These are phyloP conservation scores for Melinaea menophilus DNA, from an alignment of 2,888 invertebrate genomes.

Conservation along the genomic window DNA sequence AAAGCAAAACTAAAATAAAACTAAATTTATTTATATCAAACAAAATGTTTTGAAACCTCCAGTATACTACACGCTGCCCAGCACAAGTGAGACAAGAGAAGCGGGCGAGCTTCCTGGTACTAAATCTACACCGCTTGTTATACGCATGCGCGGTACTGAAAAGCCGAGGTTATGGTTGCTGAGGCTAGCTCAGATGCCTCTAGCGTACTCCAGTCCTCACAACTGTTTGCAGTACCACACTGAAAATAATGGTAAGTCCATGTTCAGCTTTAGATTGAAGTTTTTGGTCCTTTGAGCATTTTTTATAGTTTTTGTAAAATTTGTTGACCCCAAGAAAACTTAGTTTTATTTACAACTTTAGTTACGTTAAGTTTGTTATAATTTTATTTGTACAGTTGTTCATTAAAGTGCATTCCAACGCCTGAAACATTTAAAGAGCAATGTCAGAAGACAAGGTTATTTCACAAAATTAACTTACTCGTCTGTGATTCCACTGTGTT, in stretches of 20 bases:
- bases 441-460: no score
- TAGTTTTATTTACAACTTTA: no score
- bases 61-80: slow-evolving; percentile 85
- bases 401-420: no score
- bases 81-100: slow-evolving; percentile 53
- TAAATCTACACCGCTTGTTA: slow-evolving; percentile 70
- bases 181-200: slow-evolving; percentile 85
- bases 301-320: no score
- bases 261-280: neutral
- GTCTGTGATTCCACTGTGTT: no score
- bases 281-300: no score
- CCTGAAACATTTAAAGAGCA: no score
- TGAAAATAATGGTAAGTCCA: slow-evolving; percentile 74
- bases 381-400: no score
- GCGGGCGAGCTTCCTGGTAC: slow-evolving; percentile 53
- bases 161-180: slow-evolving; percentile 88
- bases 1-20: no score
- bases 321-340: no score
- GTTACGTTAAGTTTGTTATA: no score
- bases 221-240: slow-evolving; percentile 87
- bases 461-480: no score
- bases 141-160: slow-evolving; percentile 69
- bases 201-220: slow-evolving; percentile 86
- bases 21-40: neutral
- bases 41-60: slow-evolving; percentile 22